phyloP scores from a whole-genome alignment of 2,113 vertebrate genomes.

The Eolophus roseicapilla region DNA sequence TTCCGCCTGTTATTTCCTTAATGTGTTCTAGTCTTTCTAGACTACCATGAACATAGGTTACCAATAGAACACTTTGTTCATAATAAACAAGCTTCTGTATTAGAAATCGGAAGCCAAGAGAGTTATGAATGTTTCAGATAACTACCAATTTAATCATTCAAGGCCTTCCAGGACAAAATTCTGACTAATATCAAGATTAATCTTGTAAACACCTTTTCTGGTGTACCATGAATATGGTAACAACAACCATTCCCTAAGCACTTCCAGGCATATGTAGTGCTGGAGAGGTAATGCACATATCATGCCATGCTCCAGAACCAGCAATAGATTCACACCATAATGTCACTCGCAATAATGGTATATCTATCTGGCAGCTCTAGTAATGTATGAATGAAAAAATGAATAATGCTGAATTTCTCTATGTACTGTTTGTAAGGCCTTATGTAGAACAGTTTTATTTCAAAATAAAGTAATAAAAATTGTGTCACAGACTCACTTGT shows the following conservation, averaged over 20 bases:
- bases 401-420: not conserved
- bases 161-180: not conserved
- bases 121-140: not conserved
- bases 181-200: not conserved
- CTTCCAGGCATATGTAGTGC: not conserved
- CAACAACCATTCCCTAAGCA: not conserved
- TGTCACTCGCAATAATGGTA: not conserved
- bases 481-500: not conserved
- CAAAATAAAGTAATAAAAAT: not conserved
- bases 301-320: not conserved
- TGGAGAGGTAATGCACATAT: not conserved
- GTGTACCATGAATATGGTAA: not conserved
- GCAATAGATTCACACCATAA: not conserved
- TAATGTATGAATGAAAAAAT: not conserved
- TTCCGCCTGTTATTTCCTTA: not conserved
- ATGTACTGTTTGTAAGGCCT: not conserved
- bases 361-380: not conserved
- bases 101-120: not conserved
- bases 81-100: not conserved
- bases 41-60: not conserved
- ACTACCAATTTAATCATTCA: not conserved
- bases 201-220: not conserved
- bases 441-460: not conserved
- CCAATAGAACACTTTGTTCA: not conserved
- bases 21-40: not conserved